A percentile compares a stretch with the other conserved stretches of the same genome.
Conservation (phyloP, 2,113 vertebrate genomes). For the Dasypus novemcinctus region DNA sequence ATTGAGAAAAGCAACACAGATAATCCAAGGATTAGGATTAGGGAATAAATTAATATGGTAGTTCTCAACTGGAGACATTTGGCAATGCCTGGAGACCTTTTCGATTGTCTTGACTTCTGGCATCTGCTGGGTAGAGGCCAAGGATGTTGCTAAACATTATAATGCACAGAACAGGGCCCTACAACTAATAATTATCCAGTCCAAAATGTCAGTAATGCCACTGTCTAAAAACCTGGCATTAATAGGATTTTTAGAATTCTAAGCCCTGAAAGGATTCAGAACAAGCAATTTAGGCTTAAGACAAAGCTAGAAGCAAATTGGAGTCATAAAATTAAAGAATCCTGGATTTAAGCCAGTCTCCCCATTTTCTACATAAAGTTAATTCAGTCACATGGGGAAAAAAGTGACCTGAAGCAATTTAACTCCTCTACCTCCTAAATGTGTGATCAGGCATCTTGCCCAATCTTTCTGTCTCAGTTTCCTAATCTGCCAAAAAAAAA, state of each 20-base stretch:
- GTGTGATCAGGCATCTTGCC: not conserved
- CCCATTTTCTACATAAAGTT: not conserved
- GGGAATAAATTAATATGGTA: not conserved
- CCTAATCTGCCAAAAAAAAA: not conserved
- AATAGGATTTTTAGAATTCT: constrained; percentile 21
- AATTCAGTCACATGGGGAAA: not conserved
- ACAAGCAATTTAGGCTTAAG: not conserved
- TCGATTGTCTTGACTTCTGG: not conserved
- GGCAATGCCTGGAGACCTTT: not conserved
- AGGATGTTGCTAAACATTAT: not conserved
- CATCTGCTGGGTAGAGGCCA: constrained; percentile 3
- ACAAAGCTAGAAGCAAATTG: not conserved
- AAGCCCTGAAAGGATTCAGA: constrained; percentile 16
- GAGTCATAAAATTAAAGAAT: not conserved
- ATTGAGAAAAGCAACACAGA: not conserved
- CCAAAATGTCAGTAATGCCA: not conserved
- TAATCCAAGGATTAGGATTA: not conserved
- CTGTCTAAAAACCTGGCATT: constrained; percentile 1
- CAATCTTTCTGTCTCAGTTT: not conserved
- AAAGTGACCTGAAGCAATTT: not conserved
- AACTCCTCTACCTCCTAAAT: not conserved
- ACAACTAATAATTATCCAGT: not conserved
- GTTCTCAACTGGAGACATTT: not conserved
- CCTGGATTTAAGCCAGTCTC: not conserved
- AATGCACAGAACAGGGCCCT: not conserved